Percentiles rank a stretch among this genome's conserved stretches.
Conservation (phyloP, 1,140 invertebrate species). For the Listronotus bonariensis region DNA sequence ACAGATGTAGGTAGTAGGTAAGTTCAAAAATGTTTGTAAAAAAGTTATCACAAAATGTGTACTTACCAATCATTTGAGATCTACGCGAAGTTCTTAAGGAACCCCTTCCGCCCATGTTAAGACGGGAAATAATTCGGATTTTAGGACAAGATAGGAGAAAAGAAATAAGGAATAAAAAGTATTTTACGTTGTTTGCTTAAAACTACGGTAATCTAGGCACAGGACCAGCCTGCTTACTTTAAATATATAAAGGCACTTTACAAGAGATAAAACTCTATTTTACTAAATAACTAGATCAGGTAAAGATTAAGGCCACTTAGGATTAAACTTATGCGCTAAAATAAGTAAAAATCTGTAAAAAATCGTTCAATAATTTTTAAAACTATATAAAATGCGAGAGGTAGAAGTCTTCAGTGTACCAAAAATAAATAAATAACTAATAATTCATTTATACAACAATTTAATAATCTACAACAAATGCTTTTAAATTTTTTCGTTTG, state of each 20-base stretch:
- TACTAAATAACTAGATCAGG: conserved; percentile 30
- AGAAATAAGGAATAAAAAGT: conserved; percentile 13
- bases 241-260: conserved; percentile 33
- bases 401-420: conserved; percentile 29
- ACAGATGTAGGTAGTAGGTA: too few relatives aligned
- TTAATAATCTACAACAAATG: conserved; percentile 3
- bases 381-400: conserved; percentile 28
- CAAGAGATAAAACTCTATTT: conserved; percentile 20
- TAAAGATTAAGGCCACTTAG: conserved; percentile 47
- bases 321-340: conserved; percentile 27
- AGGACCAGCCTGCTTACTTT: conserved; percentile 11
- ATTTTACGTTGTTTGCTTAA: conserved; percentile 6
- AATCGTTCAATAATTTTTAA: conserved; percentile 17
- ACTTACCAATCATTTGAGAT: conserved; percentile 33
- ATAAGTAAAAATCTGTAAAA: conserved; percentile 29
- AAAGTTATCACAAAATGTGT: too few relatives aligned
- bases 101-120: conserved; percentile 26
- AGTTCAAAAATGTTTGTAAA: too few relatives aligned
- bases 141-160: background rate
- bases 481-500: background rate
- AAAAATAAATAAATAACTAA: conserved; percentile 27
- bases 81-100: conserved; percentile 25
- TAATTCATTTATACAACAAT: conserved; percentile 14
- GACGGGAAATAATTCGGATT: background rate
- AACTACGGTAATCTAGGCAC: conserved; percentile 2